Evolutionary conservation across 2,113 vertebrate genomes (phyloP).

Genomic region (Mionectes macconnelli): DNA sequence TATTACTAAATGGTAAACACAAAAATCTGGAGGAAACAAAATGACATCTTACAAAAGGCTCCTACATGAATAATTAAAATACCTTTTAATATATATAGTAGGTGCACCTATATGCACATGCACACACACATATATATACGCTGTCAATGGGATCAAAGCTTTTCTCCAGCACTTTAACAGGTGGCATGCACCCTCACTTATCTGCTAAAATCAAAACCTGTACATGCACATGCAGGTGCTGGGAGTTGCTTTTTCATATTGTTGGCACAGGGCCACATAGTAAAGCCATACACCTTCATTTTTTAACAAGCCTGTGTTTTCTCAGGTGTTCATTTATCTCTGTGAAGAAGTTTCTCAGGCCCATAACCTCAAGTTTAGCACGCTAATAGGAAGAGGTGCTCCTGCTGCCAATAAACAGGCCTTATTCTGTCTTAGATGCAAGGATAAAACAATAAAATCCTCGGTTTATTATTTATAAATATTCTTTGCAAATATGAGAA

Average conservation of each 20-base stretch:
- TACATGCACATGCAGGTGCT: slow-evolving; percentile 37
- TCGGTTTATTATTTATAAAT: background rate
- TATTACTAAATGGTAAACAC: slow-evolving; percentile 4
- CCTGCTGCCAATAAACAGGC: background rate
- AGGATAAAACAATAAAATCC: background rate
- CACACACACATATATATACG: background rate
- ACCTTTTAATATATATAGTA: slow-evolving; percentile 11
- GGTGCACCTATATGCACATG: background rate
- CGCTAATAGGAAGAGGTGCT: background rate
- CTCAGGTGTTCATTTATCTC: slow-evolving; percentile 60
- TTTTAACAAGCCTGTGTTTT: slow-evolving; percentile 46
- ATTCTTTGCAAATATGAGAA: background rate
- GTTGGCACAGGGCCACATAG: slow-evolving; percentile 41
- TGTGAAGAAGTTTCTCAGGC: slow-evolving; percentile 33
- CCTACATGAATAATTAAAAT: slow-evolving; percentile 17
- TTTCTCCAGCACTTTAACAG: slow-evolving; percentile 57
- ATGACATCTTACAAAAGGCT: background rate
- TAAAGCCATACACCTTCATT: slow-evolving; percentile 13
- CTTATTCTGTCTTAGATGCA: background rate
- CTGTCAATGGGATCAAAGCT: slow-evolving; percentile 53
- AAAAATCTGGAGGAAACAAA: slow-evolving; percentile 23
- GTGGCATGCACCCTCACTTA: slow-evolving; percentile 37
- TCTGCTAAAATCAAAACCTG: slow-evolving; percentile 48
- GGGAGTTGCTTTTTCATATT: slow-evolving; percentile 28
- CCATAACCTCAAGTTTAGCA: slow-evolving; percentile 18